Evolutionary conservation across 2,797 vertebrate species (phyloP).

Genomic region (Sebastes hopkinsi): DNA sequence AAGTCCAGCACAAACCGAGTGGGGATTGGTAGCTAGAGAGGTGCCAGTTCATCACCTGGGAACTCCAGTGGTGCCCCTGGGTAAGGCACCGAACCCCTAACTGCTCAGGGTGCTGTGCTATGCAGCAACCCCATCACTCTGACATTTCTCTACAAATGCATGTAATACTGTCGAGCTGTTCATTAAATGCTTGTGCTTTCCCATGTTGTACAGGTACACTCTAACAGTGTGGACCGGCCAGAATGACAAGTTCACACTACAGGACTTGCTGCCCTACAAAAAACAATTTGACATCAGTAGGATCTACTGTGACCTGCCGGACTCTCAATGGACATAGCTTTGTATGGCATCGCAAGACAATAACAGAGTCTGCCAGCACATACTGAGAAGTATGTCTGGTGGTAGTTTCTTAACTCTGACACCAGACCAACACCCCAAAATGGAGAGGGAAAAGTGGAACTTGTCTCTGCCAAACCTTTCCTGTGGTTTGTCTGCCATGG

Average conservation of each 20-base stretch:
- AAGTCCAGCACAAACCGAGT: too few relatives aligned
- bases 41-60: too few relatives aligned
- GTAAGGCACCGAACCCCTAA: too few relatives aligned
- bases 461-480: not conserved
- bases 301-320: constrained; percentile 91
- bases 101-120: too few relatives aligned
- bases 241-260: constrained; percentile 79
- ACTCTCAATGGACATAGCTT: constrained; percentile 82
- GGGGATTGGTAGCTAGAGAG: too few relatives aligned
- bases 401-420: not conserved
- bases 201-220: constrained; percentile 82
- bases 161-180: not conserved
- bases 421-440: not conserved
- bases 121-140: too few relatives aligned
- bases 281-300: constrained; percentile 80
- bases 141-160: too few relatives aligned
- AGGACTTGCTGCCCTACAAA: constrained; percentile 87
- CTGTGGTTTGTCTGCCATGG: not conserved
- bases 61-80: too few relatives aligned
- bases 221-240: constrained; percentile 91
- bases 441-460: not conserved
- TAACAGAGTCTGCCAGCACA: not conserved
- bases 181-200: not conserved
- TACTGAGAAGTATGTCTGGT: not conserved
- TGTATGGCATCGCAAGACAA: constrained; percentile 66